Evolutionary conservation across 2,113 vertebrate species (phyloP), one percentile per base, ranked within the genome.

Genomic region (Neopipo cinnamomea): DNA sequence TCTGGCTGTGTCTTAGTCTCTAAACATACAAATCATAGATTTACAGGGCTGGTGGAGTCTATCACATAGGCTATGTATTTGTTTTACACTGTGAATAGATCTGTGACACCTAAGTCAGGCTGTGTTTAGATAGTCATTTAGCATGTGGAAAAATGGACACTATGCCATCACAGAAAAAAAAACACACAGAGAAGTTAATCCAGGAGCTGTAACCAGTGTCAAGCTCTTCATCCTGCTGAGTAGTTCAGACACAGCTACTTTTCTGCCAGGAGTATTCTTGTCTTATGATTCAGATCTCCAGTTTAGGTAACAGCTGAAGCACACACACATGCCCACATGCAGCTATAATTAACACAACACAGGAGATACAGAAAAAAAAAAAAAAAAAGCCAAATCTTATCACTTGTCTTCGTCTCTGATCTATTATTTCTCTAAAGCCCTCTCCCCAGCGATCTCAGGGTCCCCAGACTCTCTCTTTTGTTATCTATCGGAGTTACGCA

Each of bases 301-400:
- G 30, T 62, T 89, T 91, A 89, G 77, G 42, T 56, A 91, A 71
- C 56, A 93, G 85, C 46, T 89, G 46, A 94, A 89, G 52, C 8
- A 55, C 14, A 78, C 24, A 71, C 50, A 72, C 30, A 71, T 27
- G 35, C 95, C 89, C 66, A 91, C 81, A 71, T 15, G 11, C 33
- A 95, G 70, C 88, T 96, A 87, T 72, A 96, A 95, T 91, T 91
- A 88, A 72, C 61, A 63, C 61, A 75, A 81, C 35, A 75, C 9
- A 30, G 19, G 11, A 95, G 39, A 89, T 25, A 84, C 4, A 81
- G 65, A 89, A 89, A 78, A 81, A 56, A 68, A 82, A 52, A 50
- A 47, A 58, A 56, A 56, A 56, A 56, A n/a, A 56, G 31, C 24
- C 20, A 81, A 42, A 31, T 17, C 25, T 82, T 47, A 74, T 70